Conservation (phyloP, 2,113 vertebrate genomes). For the Oreochromis tanganicae region DNA sequence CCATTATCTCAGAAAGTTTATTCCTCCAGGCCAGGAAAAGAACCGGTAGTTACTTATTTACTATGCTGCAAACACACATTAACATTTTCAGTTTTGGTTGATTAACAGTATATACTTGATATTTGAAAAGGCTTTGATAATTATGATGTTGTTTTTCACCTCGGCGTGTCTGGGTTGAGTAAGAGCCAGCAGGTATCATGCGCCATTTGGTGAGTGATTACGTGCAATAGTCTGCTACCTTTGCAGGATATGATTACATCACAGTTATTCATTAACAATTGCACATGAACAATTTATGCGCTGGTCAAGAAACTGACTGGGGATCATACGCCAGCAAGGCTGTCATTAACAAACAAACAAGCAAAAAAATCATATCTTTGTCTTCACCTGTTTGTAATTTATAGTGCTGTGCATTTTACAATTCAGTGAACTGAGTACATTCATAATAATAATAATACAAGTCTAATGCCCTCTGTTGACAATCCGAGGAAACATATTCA, state of each 20-base stretch:
- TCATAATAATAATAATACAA: conserved; percentile 9
- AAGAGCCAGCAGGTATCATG: neutral
- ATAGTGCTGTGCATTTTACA: neutral
- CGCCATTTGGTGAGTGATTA: conserved; percentile 25
- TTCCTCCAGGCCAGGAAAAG: neutral
- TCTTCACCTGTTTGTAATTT: neutral
- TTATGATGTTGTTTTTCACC: neutral
- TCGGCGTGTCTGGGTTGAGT: neutral
- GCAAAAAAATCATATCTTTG: neutral
- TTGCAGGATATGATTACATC: conserved; percentile 6
- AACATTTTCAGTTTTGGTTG: neutral
- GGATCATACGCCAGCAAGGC: neutral
- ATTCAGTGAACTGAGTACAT: conserved; percentile 1
- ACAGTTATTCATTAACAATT: neutral
- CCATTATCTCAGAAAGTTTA: neutral
- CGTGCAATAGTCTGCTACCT: neutral
- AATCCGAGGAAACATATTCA: conserved; percentile 47
- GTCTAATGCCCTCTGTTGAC: conserved; percentile 67
- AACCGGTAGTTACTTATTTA: neutral
- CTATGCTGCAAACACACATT: neutral
- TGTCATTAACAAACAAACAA: neutral
- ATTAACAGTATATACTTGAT: neutral
- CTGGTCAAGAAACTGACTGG: neutral
- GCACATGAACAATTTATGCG: conserved; percentile 13
- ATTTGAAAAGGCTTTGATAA: neutral